A percentile compares a stretch with the other conserved stretches of the same genome.
phyloP scores from a whole-genome alignment of 2,797 vertebrate genomes.

The Phoeniculus purpureus region DNA sequence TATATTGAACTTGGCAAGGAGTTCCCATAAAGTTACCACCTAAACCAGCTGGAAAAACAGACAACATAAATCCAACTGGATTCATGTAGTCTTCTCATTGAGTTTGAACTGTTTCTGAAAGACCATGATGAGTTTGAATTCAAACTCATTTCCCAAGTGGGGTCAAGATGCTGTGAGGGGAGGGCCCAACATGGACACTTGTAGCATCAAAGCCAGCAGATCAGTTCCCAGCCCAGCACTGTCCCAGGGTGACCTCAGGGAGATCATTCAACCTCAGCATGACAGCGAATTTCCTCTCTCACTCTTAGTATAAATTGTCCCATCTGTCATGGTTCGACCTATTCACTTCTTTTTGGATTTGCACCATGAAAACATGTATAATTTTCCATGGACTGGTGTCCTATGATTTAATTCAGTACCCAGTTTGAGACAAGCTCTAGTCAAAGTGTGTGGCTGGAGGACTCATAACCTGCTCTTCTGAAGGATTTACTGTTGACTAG shows the following conservation, averaged over 20 bases:
- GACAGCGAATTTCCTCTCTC: not conserved
- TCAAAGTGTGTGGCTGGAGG: accelerated
- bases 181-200: not conserved
- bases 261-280: not conserved
- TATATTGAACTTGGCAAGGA: not conserved
- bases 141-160: not conserved
- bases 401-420: not conserved
- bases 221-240: not conserved
- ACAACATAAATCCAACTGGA: not conserved
- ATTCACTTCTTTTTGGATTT: not conserved
- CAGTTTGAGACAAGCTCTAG: not conserved
- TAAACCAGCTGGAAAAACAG: not conserved
- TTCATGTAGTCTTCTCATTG: not conserved
- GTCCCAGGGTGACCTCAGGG: not conserved
- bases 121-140: not conserved
- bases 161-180: not conserved
- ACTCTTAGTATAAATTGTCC: not conserved
- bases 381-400: not conserved
- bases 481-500: not conserved
- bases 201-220: not conserved
- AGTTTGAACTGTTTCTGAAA: not conserved
- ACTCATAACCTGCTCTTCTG: not conserved
- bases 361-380: not conserved
- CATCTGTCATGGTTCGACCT: not conserved
- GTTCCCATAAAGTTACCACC: not conserved